Percentiles rank a stretch among this genome's conserved stretches.
phyloP scores from a whole-genome alignment of 2,888 invertebrate species.

The Hydropsyche betteni region DNA sequence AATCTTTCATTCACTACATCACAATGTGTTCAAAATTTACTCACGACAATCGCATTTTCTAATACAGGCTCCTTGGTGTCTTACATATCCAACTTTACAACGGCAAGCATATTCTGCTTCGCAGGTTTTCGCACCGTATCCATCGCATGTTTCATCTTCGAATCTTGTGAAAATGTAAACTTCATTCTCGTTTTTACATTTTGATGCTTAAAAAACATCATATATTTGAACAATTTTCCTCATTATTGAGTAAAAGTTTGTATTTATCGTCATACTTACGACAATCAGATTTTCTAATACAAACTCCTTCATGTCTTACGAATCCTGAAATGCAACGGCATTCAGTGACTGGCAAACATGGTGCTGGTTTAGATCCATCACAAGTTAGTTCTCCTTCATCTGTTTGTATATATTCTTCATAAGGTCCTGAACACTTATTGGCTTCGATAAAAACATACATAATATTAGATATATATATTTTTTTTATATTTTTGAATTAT shows the following conservation, averaged over 20 bases:
- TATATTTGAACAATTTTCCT: background rate
- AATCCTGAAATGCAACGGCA: conserved; percentile 22
- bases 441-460: conserved; percentile 57
- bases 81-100: background rate
- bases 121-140: background rate
- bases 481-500: background rate
- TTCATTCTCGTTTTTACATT: background rate
- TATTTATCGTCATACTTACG: conserved; percentile 17
- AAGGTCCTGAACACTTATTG: background rate
- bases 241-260: background rate
- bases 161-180: background rate
- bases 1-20: background rate
- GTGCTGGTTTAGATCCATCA: background rate
- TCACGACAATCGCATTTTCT: conserved; percentile 1
- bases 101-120: background rate
- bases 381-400: background rate
- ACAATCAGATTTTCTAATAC: conserved; percentile 12
- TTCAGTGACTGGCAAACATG: conserved; percentile 12
- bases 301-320: conserved; percentile 22
- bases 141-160: conserved; percentile 7
- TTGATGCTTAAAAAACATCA: conserved; percentile 1
- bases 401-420: background rate
- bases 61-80: conserved; percentile 10
- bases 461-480: conserved; percentile 45
- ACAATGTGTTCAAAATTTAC: background rate